Base-by-base conservation (phyloP, 2,797 vertebrate genomes). In the Aulostomus chinensis region DNA sequence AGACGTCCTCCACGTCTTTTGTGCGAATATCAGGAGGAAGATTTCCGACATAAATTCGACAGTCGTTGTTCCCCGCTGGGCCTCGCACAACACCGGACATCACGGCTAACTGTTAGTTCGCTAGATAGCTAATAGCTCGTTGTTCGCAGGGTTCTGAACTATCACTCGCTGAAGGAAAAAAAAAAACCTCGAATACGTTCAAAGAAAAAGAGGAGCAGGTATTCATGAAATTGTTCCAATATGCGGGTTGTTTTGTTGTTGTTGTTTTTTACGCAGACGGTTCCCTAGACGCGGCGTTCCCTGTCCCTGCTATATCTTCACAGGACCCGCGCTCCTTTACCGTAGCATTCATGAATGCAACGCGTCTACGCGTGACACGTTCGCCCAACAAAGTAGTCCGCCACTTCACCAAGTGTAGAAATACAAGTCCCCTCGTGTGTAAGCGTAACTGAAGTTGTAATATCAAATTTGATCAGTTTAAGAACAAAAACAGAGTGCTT, bases 1-100 rank as follows among this genome's bases (percentile, higher is more conserved):
- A 97, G 5, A 97, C 92, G 43, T 96, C 94, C 38, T 96, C 94
- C 40, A 97, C 86, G 39, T 97, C 95, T 59, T 95, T 94, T 3
- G 95, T 95, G 51, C 94, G 93, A 45, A 96, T 94, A 73, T 96
- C 94, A 2, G 92, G 92, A 0, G 94, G 94, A 1, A 96, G 92
- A 34, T 95, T 96, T 0, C 94, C 94, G 22, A 96, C 94, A 24
- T 96, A 96, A 35, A 95, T 95, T 42, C 94, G 90, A 58, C 94
- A 94, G 66, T 95, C 94, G 75, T 92, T 92, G 76, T 90, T 92
- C 18, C 91, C 90, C 6, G 91, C 91, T 7, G 91, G 91, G 77
- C 91, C 90, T 78, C 91, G 85, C 47, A 92, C 88, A 20, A 92
- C 90, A 65, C 88, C 86, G 73, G 90, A 89, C 91, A 92, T 92